phyloP scores from a whole-genome alignment of 2,797 vertebrate species.

The Pelochelys cantorii region DNA sequence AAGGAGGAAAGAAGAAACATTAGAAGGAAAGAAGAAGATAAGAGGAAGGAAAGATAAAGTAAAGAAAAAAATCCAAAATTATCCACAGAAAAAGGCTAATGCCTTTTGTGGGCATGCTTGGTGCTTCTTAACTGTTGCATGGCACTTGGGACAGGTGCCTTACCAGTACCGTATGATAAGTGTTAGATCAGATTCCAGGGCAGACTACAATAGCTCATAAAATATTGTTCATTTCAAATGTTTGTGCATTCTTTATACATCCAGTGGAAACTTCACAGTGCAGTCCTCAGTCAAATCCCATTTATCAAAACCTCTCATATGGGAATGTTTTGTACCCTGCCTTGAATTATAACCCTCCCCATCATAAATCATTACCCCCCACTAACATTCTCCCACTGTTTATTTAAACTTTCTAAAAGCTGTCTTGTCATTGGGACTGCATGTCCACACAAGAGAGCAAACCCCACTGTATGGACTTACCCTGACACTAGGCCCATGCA shows the following conservation, averaged over 20 bases:
- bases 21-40: accelerated
- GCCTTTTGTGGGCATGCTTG: not conserved
- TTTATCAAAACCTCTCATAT: not conserved
- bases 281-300: not conserved
- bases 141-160: not conserved
- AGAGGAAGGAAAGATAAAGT: not conserved
- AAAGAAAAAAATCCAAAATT: not conserved
- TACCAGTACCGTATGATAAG: not conserved
- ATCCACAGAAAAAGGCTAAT: not conserved
- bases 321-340: not conserved
- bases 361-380: not conserved
- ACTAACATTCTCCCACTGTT: not conserved
- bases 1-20: not conserved
- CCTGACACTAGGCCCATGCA: not conserved
- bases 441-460: not conserved
- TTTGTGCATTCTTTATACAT: not conserved
- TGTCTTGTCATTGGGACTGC: not conserved
- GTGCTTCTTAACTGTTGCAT: not conserved
- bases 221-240: not conserved
- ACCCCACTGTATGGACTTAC: not conserved
- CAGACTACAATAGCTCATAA: not conserved
- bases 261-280: not conserved
- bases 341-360: not conserved
- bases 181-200: not conserved
- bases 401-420: not conserved